Evolutionary conservation across 1,140 invertebrate species (phyloP).

Genomic region (Rhagoletis pomonella): DNA sequence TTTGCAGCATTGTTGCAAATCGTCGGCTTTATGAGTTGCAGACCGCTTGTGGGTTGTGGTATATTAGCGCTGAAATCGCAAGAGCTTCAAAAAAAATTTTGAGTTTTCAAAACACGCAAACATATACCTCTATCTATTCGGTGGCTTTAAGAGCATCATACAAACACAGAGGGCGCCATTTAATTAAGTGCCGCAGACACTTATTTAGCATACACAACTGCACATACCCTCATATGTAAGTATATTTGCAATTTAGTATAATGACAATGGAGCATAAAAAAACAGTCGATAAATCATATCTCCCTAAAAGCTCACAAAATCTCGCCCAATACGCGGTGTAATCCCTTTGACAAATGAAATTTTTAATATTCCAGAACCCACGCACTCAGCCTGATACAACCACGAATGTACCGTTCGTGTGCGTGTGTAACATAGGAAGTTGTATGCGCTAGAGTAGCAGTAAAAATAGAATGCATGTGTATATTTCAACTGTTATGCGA

Average conservation of each 20-base stretch:
- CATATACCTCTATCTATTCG: background rate
- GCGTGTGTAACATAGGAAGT: background rate
- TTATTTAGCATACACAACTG: background rate
- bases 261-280: background rate
- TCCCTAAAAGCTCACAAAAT: background rate
- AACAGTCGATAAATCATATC: constrained; percentile 9
- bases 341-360: constrained; percentile 45
- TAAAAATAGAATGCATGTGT: background rate
- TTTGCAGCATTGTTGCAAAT: constrained; percentile 31
- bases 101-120: too few relatives aligned
- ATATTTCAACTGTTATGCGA: background rate
- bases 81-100: too few relatives aligned
- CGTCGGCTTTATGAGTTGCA: background rate
- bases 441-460: background rate
- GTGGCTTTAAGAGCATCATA: background rate
- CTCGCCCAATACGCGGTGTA: constrained; percentile 9
- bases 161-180: background rate
- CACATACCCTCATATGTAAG: background rate
- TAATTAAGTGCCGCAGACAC: background rate
- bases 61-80: too few relatives aligned
- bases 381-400: too few relatives aligned
- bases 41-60: background rate
- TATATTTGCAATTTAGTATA: background rate
- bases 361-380: constrained; percentile 10
- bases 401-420: background rate